Evolutionary conservation across 2,888 invertebrate genomes (phyloP).

Genomic region (Lasioglossum vierecki): DNA sequence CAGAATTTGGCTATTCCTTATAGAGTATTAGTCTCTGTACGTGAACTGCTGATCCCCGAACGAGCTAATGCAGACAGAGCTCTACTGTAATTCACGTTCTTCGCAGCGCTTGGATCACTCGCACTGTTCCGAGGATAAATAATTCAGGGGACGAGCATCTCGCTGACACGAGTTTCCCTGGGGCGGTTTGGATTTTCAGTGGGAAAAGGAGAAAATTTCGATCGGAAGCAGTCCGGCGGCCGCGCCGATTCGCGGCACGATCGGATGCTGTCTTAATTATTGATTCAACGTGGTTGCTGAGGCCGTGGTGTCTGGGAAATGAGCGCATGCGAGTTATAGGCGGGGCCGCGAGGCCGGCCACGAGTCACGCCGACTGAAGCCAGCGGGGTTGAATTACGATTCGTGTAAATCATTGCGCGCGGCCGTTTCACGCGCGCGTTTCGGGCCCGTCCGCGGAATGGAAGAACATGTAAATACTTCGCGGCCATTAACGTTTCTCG

Average conservation of each 20-base stretch:
- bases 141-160: not conserved
- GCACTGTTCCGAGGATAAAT: not conserved
- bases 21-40: not conserved
- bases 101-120: not conserved
- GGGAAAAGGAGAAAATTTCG: not conserved
- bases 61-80: not conserved
- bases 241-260: slow-evolving; percentile 23
- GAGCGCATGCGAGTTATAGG: slow-evolving; percentile 70
- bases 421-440: slow-evolving; percentile 43
- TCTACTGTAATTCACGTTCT: not conserved
- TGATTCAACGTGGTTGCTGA: slow-evolving; percentile 61
- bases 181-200: not conserved
- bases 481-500: slow-evolving; percentile 50
- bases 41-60: not conserved
- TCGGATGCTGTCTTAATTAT: slow-evolving; percentile 66
- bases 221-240: not conserved
- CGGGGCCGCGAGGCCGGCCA: slow-evolving; percentile 57
- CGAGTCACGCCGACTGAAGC: slow-evolving; percentile 57
- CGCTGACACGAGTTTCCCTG: not conserved
- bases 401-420: slow-evolving; percentile 54
- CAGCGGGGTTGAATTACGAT: slow-evolving; percentile 58
- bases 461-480: slow-evolving; percentile 55
- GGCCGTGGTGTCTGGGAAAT: slow-evolving; percentile 65
- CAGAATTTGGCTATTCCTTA: too few relatives aligned
- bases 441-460: slow-evolving; percentile 30